phyloP scores from a whole-genome alignment of 2,113 vertebrate species.

The Cryptotis parvus region DNA sequence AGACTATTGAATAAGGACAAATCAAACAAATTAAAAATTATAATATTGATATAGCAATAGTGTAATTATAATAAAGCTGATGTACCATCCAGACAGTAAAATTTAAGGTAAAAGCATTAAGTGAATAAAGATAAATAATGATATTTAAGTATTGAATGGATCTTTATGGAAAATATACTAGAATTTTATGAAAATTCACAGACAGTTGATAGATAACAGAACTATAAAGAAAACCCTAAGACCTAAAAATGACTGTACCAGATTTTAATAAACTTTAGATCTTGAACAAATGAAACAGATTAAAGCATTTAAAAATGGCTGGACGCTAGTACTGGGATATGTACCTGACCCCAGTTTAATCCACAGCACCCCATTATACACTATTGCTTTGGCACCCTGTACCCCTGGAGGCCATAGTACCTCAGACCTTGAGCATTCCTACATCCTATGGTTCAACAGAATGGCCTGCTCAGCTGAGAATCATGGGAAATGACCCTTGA shows the following conservation, averaged over 20 bases:
- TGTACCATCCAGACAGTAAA: too few relatives aligned
- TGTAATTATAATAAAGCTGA: not conserved
- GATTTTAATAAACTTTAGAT: constrained; percentile 43
- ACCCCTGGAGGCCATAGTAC: too few relatives aligned
- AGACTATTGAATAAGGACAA: not conserved
- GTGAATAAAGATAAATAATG: not conserved
- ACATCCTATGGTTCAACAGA: too few relatives aligned
- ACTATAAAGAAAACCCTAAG: not conserved
- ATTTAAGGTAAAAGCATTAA: constrained; percentile 32
- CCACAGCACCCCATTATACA: too few relatives aligned
- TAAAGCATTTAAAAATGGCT: too few relatives aligned
- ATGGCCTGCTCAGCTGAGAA: too few relatives aligned
- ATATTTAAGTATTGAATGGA: not conserved
- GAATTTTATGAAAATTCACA: constrained; percentile 1
- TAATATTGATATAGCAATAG: not conserved
- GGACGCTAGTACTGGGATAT: too few relatives aligned
- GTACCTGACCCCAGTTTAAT: too few relatives aligned
- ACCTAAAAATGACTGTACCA: constrained; percentile 16
- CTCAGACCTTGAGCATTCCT: too few relatives aligned
- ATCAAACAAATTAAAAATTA: not conserved
- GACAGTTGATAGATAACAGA: too few relatives aligned
- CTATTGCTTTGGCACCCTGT: too few relatives aligned
- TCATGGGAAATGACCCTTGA: too few relatives aligned
- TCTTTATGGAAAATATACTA: not conserved
- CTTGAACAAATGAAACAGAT: constrained; percentile 49